Evolutionary conservation across 2,113 vertebrate species (phyloP), one percentile per base, ranked within the genome.

Genomic region (crab-eating macaque (Macaca fascicularis)): DNA sequence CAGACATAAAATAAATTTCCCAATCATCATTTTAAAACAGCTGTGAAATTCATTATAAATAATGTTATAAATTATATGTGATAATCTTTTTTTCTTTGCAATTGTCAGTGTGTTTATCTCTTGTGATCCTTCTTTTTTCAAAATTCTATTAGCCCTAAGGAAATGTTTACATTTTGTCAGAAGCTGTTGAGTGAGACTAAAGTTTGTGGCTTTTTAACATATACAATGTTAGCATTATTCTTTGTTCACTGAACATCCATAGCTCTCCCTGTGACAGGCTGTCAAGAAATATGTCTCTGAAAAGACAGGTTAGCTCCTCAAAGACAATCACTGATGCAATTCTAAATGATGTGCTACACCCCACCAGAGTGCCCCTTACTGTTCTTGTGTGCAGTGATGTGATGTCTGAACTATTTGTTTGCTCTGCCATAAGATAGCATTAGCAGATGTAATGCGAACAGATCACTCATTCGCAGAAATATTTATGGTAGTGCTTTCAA

Each of bases 401-500:
- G 98, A 98, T 97, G 97, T 98, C 95, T 89, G 95, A 98, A 97
- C 97, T 98, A 97, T 98, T 98, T 98, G 98, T 98, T 98, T 98
- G 93, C 97, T 97, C 93, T 98, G 97, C 96, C 95, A n/a, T 97
- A 91, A 96, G 97, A 97, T 57, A 98, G 97, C 97, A 98, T 98
- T 98, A 98, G 97, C 87, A 93, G 97, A 94, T 95, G 93, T 98
- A 98, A 98, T 89, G 88, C 95, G 98, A 98, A 97, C 98, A 98
- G 98, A 98, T 98, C 97, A 93, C 89, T 98, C 98, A 98, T 97
- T 98, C 98, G 98, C 82, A 45, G 94, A 98, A 98, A 98, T 98
- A 98, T 98, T 98, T 98, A 98, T 95, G 96, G 94, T 89, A 72
- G 93, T 97, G 98, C 96, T 98, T 98, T 98, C 40, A 95, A 97